Conservation (phyloP, 2,113 vertebrate genomes). For the Ancistrus triradiatus region DNA sequence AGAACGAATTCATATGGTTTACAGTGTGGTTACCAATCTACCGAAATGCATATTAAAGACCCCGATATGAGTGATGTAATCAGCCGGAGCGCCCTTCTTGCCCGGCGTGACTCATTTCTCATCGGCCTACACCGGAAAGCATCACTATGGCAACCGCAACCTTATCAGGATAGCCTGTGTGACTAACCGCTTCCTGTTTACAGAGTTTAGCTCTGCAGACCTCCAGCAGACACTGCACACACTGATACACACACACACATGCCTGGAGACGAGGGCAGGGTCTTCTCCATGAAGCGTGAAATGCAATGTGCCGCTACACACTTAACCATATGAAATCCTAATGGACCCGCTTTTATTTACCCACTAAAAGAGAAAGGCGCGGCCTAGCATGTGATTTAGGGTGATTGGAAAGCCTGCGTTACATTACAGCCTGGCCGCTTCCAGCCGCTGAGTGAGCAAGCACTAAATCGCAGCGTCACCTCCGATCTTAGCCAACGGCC, state of each 20-base stretch:
- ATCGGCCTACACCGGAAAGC: slow-evolving; percentile 41
- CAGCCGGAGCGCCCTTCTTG: slow-evolving; percentile 17
- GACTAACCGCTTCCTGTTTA: slow-evolving; percentile 62
- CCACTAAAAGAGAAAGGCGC: slow-evolving; percentile 4
- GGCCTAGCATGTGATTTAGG: slow-evolving; percentile 33
- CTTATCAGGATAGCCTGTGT: slow-evolving; percentile 53
- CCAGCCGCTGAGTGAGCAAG: slow-evolving; percentile 38
- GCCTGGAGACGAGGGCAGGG: neutral
- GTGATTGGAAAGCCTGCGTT: slow-evolving; percentile 40
- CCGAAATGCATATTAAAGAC: neutral
- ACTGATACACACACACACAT: slow-evolving; percentile 13
- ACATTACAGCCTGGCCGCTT: slow-evolving; percentile 11
- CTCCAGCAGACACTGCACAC: slow-evolving; percentile 9
- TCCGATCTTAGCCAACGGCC: neutral
- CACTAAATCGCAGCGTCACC: slow-evolving; percentile 39
- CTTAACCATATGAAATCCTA: slow-evolving; percentile 24
- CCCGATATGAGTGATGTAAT: slow-evolving; percentile 39
- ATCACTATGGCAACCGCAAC: slow-evolving; percentile 46
- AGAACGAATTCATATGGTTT: neutral
- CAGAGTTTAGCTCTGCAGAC: slow-evolving; percentile 38
- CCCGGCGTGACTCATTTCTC: slow-evolving; percentile 29
- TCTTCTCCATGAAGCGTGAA: slow-evolving; percentile 8
- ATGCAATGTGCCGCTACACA: neutral
- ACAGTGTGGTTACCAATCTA: neutral
- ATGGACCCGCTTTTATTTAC: slow-evolving; percentile 28